These are phyloP conservation scores for Conistra vaccinii DNA, from an alignment of 2,888 invertebrate genomes.

Conservation along the genomic window DNA sequence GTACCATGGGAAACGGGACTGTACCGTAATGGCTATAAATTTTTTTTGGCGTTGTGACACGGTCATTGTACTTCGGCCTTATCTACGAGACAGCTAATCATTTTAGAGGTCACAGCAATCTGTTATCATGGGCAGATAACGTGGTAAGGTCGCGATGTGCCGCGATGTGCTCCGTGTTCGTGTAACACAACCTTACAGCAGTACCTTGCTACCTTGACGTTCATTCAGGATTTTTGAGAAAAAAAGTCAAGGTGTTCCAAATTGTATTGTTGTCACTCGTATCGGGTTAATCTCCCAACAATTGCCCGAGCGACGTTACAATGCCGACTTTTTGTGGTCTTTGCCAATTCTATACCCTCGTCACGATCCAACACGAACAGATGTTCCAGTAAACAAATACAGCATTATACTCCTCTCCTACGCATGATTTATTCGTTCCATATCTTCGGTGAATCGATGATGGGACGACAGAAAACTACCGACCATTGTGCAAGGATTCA, in stretches of 20 bases:
- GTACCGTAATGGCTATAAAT: slow-evolving; percentile 55
- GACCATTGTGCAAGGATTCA: slow-evolving; percentile 87
- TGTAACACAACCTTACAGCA: slow-evolving; percentile 52
- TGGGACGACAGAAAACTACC: slow-evolving; percentile 79
- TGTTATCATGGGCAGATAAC: slow-evolving; percentile 86
- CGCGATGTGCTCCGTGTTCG: slow-evolving; percentile 77
- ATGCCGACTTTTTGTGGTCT: slow-evolving; percentile 80
- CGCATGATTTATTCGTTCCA: slow-evolving; percentile 86
- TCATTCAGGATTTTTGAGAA: slow-evolving; percentile 73
- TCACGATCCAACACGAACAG: slow-evolving; percentile 78
- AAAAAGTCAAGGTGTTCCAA: slow-evolving; percentile 86
- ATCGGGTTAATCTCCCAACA: slow-evolving; percentile 89
- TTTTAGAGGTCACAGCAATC: slow-evolving; percentile 88
- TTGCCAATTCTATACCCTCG: slow-evolving; percentile 83
- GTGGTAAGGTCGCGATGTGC: slow-evolving; percentile 85
- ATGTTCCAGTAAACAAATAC: slow-evolving; percentile 88
- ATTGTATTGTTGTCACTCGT: slow-evolving; percentile 81
- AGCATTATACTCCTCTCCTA: slow-evolving; percentile 84
- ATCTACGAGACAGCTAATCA: slow-evolving; percentile 86
- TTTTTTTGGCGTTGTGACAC: slow-evolving; percentile 73
- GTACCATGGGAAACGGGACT: slow-evolving; percentile 74
- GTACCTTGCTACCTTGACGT: slow-evolving; percentile 68
- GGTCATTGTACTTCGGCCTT: slow-evolving; percentile 87
- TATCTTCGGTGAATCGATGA: slow-evolving; percentile 83
- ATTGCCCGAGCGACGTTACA: slow-evolving; percentile 83